A percentile compares a stretch with the other conserved stretches of the same genome.
phyloP scores from a whole-genome alignment of 1,140 invertebrate genomes.

The Macrostomum lignano region DNA sequence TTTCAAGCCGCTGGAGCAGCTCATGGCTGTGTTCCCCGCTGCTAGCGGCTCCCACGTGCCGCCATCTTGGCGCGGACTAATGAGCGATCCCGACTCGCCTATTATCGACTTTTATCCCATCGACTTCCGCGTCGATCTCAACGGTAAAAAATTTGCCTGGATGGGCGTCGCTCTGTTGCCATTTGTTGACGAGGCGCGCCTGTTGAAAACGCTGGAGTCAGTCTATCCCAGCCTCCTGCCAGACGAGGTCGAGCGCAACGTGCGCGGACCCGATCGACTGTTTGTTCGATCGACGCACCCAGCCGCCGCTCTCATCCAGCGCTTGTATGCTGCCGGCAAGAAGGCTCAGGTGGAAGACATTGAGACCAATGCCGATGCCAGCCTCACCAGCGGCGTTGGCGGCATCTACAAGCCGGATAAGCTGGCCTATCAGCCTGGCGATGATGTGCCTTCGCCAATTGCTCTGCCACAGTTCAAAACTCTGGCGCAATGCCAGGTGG shows the following conservation, averaged over 20 bases:
- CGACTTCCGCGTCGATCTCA: slow-evolving; percentile 69
- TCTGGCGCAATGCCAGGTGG: neutral
- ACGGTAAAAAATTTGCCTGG: slow-evolving; percentile 98
- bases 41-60: slow-evolving; percentile 76
- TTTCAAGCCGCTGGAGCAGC: slow-evolving; percentile 78
- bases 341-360: slow-evolving; percentile 14
- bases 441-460: neutral
- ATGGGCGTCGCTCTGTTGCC: slow-evolving; percentile 82
- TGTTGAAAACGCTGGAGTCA: slow-evolving; percentile 53
- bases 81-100: slow-evolving; percentile 61
- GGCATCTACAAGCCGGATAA: neutral
- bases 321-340: slow-evolving; percentile 32
- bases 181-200: slow-evolving; percentile 72
- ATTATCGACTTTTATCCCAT: slow-evolving; percentile 97
- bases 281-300: slow-evolving; percentile 43
- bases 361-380: slow-evolving; percentile 33
- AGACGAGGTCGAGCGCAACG: slow-evolving; percentile 37
- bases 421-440: neutral
- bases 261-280: slow-evolving; percentile 43
- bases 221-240: slow-evolving; percentile 48
- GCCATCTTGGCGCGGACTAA: slow-evolving; percentile 61
- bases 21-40: slow-evolving; percentile 96
- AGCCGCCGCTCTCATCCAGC: slow-evolving; percentile 39
- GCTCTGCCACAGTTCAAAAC: neutral
- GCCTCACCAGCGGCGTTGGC: neutral